Evolutionary conservation across 2,888 invertebrate genomes (phyloP).

Genomic region (Druceiella hillmani): DNA sequence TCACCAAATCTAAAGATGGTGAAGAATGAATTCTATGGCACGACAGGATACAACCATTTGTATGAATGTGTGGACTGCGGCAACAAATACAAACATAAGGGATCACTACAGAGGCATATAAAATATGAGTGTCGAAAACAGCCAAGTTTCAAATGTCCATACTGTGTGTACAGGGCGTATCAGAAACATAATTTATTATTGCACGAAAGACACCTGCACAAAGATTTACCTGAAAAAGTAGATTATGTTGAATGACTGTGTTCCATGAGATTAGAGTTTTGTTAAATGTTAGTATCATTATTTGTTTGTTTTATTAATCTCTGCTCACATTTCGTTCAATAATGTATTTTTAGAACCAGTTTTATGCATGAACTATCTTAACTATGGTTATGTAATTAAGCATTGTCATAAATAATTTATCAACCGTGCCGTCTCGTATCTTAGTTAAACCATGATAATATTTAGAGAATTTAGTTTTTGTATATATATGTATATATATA

Average conservation of each 20-base stretch:
- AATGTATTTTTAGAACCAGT: too few species aligned
- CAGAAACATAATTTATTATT: constrained; percentile 57
- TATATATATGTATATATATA: too few species aligned
- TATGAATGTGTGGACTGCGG: constrained; percentile 68
- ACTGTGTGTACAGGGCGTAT: constrained; percentile 63
- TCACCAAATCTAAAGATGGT: too few species aligned
- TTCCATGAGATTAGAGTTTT: background rate
- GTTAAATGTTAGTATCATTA: constrained; percentile 9
- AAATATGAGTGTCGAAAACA: constrained; percentile 71
- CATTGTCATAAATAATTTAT: too few species aligned
- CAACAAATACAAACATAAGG: constrained; percentile 77
- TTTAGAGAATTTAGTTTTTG: too few species aligned
- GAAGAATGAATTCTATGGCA: too few species aligned
- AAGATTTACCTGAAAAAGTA: constrained; percentile 51
- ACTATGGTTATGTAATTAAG: too few species aligned
- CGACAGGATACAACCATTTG: constrained; percentile 38
- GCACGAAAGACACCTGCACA: constrained; percentile 50
- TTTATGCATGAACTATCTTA: too few species aligned
- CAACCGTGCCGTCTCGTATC: too few species aligned
- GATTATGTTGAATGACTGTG: constrained; percentile 48
- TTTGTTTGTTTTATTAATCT: too few species aligned
- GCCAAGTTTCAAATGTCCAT: constrained; percentile 64
- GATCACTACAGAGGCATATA: constrained; percentile 70
- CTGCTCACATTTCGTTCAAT: too few species aligned
- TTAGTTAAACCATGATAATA: too few species aligned